Base-by-base conservation (phyloP, 2,797 vertebrate genomes). In the Cyprinodon diabolis region DNA sequence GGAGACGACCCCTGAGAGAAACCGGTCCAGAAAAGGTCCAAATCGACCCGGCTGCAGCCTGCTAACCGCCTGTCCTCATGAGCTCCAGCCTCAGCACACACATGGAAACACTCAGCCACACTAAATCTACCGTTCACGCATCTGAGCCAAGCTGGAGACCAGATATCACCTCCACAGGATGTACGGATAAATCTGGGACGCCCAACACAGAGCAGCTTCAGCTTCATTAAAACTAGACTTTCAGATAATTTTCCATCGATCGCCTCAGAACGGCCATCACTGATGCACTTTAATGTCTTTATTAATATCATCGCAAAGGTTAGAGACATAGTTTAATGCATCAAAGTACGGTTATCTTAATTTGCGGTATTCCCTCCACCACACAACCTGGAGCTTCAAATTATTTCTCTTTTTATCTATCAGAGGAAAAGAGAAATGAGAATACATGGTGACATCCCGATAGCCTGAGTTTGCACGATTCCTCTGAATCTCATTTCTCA, bases 61-160 rank as follows among this genome's bases (percentile, higher is more conserved):
- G 74, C 87, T 85, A 81, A 82, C 70, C 60, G 19, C 35, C 37
- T 79, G 85, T 47, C 68, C 89, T 89, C 88, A 85, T 87, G 90
- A 83, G 88, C 91, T 91, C 91, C 84, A 86, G 85, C 90, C 77
- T 87, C 85, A 85, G 76, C 40, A 58, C 83, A 92, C 92, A 92
- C 92, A 92, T 93, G 93, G 92, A 88, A 91, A 86, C 76, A 85
- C 87, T 94, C 91, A 93, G 88, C 82, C 87, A 87, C 81, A 86
- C 87, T 89, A 89, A 89, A 91, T 90, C 86, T 90, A 83, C 85
- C 81, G 77, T 90, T 89, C 85, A 80, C 83, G 40, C 81, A 84
- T 84, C 80, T 78, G 80, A 90, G 85, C 86, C 66, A 83, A 85
- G 78, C 81, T 57, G 84, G 73, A 91, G 85, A 87, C 89, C 84